phyloP scores from a whole-genome alignment of 2,797 vertebrate species.

The Hemitrygon akajei region DNA sequence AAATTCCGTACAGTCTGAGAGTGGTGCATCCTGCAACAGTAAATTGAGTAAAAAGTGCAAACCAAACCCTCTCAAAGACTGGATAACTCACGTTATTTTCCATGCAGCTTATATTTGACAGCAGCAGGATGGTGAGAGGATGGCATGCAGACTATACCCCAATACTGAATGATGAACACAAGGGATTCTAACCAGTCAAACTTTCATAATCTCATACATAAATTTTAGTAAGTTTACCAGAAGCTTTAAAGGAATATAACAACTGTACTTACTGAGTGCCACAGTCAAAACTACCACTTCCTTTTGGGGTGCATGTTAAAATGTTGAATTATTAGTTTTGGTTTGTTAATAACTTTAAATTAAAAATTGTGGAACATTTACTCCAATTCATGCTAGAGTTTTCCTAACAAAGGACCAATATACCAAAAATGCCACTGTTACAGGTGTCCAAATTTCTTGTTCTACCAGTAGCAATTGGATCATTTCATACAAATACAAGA shows the following conservation, averaged over 20 bases:
- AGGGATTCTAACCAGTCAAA: conserved; percentile 42
- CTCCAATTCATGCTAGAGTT: not conserved
- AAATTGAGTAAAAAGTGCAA: conserved; percentile 86
- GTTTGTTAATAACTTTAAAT: not conserved
- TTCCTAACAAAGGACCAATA: not conserved
- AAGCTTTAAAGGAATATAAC: not conserved
- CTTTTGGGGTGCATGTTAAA: not conserved
- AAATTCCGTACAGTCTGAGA: conserved; percentile 99
- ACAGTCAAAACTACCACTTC: not conserved
- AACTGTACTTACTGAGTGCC: not conserved
- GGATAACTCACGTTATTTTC: conserved; percentile 47
- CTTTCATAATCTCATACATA: conserved; percentile 36
- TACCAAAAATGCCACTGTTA: not conserved
- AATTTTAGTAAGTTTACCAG: not conserved
- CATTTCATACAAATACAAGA: not conserved
- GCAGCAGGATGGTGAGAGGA: conserved; percentile 40
- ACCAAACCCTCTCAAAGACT: conserved; percentile 55
- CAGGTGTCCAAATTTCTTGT: not conserved
- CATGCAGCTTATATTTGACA: conserved; percentile 54
- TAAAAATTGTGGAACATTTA: not conserved
- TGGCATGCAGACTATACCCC: conserved; percentile 29
- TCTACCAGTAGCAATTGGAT: not conserved
- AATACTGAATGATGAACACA: conserved; percentile 52
- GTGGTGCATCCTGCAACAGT: conserved; percentile 95
- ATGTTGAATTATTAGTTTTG: not conserved